Conservation (phyloP, 2,888 invertebrate genomes). For the Trachelus stipa region DNA sequence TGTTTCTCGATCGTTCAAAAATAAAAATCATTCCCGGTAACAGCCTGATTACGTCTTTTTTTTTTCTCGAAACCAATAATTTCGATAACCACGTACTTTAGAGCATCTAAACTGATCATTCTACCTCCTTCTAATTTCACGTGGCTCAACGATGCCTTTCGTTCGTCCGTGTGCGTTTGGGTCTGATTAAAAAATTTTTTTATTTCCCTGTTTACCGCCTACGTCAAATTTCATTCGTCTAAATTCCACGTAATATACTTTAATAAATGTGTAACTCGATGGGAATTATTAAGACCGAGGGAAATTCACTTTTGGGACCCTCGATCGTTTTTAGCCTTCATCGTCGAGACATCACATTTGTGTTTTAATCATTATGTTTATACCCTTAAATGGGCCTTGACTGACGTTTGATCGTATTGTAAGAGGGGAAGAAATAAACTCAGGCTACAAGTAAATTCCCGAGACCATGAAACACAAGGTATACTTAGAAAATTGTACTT, state of each 20-base stretch:
- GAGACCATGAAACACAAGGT: background rate
- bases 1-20: slow-evolving; percentile 10
- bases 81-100: slow-evolving; percentile 31
- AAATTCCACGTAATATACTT: background rate
- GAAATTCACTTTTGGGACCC: background rate
- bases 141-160: background rate
- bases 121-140: slow-evolving; percentile 7
- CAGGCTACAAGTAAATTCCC: background rate
- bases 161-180: background rate
- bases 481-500: background rate
- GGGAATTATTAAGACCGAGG: background rate
- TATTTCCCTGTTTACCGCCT: background rate
- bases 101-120: slow-evolving; percentile 19
- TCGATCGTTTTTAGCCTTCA: too few species aligned
- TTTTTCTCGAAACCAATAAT: slow-evolving; percentile 32
- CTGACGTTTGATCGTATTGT: background rate
- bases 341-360: too few species aligned
- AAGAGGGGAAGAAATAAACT: background rate
- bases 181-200: background rate
- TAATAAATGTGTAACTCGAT: background rate
- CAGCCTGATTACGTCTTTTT: slow-evolving; percentile 20
- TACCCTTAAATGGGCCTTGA: background rate
- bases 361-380: too few species aligned
- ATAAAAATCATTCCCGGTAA: slow-evolving; percentile 30
- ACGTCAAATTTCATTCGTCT: background rate